Conservation (phyloP, 2,113 vertebrate genomes). For the Carettochelys insculpta region DNA sequence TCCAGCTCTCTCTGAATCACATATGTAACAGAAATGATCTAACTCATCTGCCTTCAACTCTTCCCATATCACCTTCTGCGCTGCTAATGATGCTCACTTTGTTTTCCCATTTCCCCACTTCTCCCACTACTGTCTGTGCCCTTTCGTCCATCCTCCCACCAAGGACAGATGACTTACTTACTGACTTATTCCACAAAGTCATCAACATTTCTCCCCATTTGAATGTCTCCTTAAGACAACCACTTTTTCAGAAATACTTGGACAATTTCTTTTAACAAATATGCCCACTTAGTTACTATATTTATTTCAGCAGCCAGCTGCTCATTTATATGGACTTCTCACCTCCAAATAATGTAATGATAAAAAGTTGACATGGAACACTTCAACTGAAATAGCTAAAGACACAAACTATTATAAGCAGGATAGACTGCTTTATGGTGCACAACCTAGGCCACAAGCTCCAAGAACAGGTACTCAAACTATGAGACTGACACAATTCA, state of each 20-base stretch:
- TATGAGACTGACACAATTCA: not conserved
- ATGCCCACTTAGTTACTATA: not conserved
- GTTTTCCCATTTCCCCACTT: not conserved
- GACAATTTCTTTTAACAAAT: not conserved
- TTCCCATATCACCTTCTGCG: not conserved
- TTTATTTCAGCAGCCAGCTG: not conserved
- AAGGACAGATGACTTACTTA: not conserved
- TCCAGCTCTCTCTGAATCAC: not conserved
- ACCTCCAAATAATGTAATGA: not conserved
- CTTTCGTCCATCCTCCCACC: not conserved
- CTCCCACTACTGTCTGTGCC: not conserved
- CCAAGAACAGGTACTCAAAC: not conserved
- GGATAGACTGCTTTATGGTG: not conserved
- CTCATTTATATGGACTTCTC: not conserved
- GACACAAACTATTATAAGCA: not conserved
- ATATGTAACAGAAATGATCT: not conserved
- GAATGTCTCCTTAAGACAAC: not conserved
- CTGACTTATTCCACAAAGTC: not conserved
- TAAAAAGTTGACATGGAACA: not conserved
- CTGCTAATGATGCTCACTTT: not conserved
- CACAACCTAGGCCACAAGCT: rapidly evolving
- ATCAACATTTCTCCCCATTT: not conserved
- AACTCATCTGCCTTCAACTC: not conserved
- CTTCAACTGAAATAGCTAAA: not conserved
- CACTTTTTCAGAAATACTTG: not conserved